phyloP scores from a whole-genome alignment of 2,113 vertebrate genomes.

The Lichenostomus cassidix region DNA sequence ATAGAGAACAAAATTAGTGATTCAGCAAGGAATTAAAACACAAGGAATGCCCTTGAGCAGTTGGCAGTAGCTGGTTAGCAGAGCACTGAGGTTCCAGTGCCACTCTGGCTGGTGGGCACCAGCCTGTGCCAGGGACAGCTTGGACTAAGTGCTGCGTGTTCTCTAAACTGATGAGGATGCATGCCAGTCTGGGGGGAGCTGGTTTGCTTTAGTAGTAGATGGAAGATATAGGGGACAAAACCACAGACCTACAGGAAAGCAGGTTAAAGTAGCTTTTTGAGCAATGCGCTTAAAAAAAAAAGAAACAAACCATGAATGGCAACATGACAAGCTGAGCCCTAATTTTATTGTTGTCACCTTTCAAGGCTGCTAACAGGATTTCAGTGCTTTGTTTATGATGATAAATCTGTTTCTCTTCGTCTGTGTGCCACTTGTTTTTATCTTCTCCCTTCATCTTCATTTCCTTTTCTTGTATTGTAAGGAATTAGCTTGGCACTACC shows the following conservation, averaged over 20 bases:
- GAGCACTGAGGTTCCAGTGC: accelerated
- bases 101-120: accelerated
- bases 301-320: background rate
- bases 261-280: background rate
- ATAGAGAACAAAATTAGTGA: background rate
- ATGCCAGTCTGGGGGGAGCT: accelerated
- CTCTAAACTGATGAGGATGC: background rate
- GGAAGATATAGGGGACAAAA: background rate
- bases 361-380: background rate
- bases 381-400: background rate
- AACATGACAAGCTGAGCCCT: background rate
- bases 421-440: background rate
- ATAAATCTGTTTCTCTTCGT: background rate
- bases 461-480: background rate
- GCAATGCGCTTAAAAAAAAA: background rate
- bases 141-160: accelerated
- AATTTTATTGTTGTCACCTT: background rate
- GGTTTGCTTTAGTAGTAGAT: background rate
- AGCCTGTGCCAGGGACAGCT: background rate
- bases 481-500: background rate
- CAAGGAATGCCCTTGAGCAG: background rate
- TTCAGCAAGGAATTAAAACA: background rate
- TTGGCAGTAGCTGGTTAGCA: background rate
- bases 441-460: background rate
- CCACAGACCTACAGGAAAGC: background rate